These are phyloP conservation scores for Hemitrygon akajei DNA, from an alignment of 2,797 vertebrate species.

Conservation along the genomic window DNA sequence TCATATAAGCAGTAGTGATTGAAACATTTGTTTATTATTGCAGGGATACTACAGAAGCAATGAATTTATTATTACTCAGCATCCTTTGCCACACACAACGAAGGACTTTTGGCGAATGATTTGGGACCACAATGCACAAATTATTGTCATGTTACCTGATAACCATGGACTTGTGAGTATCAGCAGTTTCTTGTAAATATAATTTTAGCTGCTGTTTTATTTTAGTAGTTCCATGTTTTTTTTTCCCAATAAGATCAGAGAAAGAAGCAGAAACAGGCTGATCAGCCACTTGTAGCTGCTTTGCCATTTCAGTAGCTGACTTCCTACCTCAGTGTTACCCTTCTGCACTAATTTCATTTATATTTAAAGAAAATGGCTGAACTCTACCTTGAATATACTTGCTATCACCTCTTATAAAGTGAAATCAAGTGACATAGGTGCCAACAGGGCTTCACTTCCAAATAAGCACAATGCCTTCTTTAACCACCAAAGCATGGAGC, in stretches of 20 bases:
- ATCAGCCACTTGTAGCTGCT: no score
- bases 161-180: conserved; percentile 86
- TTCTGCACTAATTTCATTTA: no score
- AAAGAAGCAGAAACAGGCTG: no score
- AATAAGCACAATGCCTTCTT: no score
- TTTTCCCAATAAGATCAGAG: not conserved
- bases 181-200: not conserved
- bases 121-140: conserved; percentile 98
- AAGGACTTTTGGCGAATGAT: conserved; percentile 99
- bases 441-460: no score
- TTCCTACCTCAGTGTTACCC: no score
- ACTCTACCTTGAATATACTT: no score
- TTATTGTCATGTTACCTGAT: conserved; percentile 97
- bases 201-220: conserved; percentile 18
- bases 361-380: no score
- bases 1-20: not conserved
- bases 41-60: conserved; percentile 98
- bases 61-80: conserved; percentile 97
- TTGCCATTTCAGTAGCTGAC: no score
- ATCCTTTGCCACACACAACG: conserved; percentile 94
- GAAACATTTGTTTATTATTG: conserved; percentile 40
- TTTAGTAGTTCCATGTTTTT: conserved; percentile 2
- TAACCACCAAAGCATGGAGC: no score
- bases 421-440: no score
- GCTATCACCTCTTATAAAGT: no score